Conservation (phyloP, 2,888 invertebrate genomes). For the Cantharis lateralis region DNA sequence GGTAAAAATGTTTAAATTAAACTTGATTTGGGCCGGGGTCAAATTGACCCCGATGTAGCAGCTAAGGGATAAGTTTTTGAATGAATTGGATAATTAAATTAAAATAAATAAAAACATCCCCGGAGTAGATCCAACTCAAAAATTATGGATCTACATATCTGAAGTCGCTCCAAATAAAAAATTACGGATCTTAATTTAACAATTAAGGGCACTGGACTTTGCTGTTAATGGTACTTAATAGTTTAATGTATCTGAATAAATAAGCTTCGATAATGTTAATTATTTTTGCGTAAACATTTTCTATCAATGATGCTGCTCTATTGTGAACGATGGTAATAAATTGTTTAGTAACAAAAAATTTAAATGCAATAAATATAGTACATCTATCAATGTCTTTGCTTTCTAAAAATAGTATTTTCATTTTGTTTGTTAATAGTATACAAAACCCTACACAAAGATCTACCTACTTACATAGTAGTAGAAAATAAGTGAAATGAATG, state of each 20-base stretch:
- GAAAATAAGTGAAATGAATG: not conserved
- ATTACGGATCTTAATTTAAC: too few relatives aligned
- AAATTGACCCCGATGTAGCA: too few relatives aligned
- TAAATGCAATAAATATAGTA: not conserved
- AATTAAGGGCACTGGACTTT: not conserved
- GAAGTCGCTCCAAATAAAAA: too few relatives aligned
- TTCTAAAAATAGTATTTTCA: not conserved
- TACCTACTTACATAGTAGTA: not conserved
- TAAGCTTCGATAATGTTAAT: not conserved
- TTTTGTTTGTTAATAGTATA: not conserved
- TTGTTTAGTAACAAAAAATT: not conserved
- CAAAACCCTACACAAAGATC: not conserved
- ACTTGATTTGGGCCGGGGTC: too few relatives aligned
- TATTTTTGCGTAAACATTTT: not conserved
- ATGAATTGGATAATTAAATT: too few relatives aligned
- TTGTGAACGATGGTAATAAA: not conserved
- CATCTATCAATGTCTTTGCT: not conserved
- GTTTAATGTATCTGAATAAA: not conserved
- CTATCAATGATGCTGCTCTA: not conserved
- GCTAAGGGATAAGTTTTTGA: too few relatives aligned
- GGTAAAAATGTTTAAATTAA: too few relatives aligned
- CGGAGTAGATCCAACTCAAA: too few relatives aligned
- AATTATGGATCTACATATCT: too few relatives aligned
- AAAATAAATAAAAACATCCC: too few relatives aligned
- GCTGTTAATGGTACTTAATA: not conserved